Percentiles rank a stretch among this genome's conserved stretches.
Evolutionary conservation across 2,113 vertebrate genomes (phyloP).

Genomic region (Mus spicilegus): DNA sequence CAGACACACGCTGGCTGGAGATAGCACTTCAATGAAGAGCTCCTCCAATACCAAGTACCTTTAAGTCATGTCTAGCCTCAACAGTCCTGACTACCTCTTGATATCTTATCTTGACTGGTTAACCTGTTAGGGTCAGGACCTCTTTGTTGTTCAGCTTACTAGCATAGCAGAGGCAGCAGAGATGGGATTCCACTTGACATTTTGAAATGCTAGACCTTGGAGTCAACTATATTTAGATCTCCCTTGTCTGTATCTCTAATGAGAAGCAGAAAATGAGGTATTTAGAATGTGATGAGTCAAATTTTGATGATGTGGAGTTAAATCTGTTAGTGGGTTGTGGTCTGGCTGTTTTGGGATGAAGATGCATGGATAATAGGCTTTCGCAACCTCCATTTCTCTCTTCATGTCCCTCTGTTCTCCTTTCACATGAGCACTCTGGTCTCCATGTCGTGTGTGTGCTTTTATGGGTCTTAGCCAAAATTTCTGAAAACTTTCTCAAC

Average conservation of each 20-base stretch:
- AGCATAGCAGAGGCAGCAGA: neutral
- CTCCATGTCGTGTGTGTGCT: neutral
- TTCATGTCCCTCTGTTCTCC: neutral
- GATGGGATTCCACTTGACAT: slow-evolving; percentile 43
- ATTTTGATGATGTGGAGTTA: neutral
- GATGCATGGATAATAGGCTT: neutral
- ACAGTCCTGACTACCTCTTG: neutral
- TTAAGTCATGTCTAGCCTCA: neutral
- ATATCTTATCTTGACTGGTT: neutral
- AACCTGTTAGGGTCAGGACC: neutral
- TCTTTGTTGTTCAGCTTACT: slow-evolving; percentile 43
- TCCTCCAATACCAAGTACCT: rapidly evolving
- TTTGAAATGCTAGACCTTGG: slow-evolving; percentile 58
- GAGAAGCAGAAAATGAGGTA: neutral
- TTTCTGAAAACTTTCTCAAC: neutral
- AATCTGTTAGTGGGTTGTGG: neutral
- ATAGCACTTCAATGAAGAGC: neutral
- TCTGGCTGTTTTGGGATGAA: neutral
- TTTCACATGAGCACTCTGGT: neutral
- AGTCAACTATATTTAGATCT: slow-evolving; percentile 42
- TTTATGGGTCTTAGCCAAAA: neutral
- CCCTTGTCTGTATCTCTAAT: slow-evolving; percentile 7
- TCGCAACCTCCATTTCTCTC: neutral
- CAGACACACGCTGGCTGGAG: neutral
- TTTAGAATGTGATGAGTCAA: neutral